Base-by-base conservation (phyloP, 30 jellyfish, hydroid and myxozoan species). In the Hydractinia echinata region DNA sequence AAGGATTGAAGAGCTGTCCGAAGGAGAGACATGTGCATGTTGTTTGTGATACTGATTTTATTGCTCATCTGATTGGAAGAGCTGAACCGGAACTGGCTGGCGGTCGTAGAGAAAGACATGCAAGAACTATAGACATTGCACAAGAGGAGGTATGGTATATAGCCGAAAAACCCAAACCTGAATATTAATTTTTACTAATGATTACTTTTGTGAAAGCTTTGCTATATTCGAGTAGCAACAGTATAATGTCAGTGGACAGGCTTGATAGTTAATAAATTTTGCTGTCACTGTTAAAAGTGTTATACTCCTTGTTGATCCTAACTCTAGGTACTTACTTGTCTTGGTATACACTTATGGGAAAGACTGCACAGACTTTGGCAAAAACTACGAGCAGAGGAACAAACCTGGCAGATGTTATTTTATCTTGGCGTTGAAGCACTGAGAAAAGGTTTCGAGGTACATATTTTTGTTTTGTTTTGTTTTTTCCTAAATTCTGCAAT, bases 71-170 rank as follows among this genome's bases (percentile, higher is more conserved):
- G 44, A 91, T 91, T 20, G 98, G 96, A 7, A 82, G 98, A 53
- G 98, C 98, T 14, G 98, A 91, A 79, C 98, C 98, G 67, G 98
- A 91, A 81, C 71, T 91, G 73, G 96, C 96, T 21, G 98, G 98
- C 48, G 98, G 98, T 6, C 52, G 98, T 11, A 64, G 98, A 51
- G 98, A 91, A 54, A 73, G 98, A 64, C 98, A 91, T 61, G 98
- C 98, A 61, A 82, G 98, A 73, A 91, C 98, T 14, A 91, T 91
- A 49, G 98, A 91, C 56, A 86, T 91, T 51, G 98, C 98, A 10
- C 98, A 91, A 81, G 98, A 87, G 66, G 98, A 91, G 96, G 98
- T 91, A 58, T 10, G 54, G 11, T 54, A n/a, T n/a, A 30, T 30
- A 30, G 44, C 2, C 44, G 2, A 30, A 30, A 30, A 30, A 30